Conservation (phyloP, 2,113 vertebrate species). For the Neogobius melanostomus region DNA sequence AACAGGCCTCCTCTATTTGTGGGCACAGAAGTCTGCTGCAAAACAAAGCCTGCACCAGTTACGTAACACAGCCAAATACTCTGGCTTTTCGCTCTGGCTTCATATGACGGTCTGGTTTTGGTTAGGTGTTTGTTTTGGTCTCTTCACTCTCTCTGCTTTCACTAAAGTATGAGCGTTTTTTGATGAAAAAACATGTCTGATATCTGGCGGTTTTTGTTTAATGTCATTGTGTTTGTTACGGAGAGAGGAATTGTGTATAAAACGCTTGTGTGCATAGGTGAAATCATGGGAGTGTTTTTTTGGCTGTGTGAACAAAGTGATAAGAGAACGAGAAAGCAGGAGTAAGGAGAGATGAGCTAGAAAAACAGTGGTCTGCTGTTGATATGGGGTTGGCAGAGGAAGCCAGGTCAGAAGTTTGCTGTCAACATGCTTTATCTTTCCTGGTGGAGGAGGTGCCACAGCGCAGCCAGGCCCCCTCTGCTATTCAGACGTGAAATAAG, state of each 20-base stretch:
- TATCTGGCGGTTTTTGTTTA: conserved; percentile 29
- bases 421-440: conserved; percentile 38
- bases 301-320: conserved; percentile 27
- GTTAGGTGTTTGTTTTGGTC: conserved; percentile 20
- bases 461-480: neutral
- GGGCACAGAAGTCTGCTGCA: conserved; percentile 57
- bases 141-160: conserved; percentile 26
- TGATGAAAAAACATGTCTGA: conserved; percentile 23
- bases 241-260: conserved; percentile 11
- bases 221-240: conserved; percentile 13
- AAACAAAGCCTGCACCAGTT: conserved; percentile 51
- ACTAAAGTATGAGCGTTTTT: conserved; percentile 22
- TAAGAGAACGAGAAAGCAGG: neutral
- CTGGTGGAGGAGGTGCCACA: conserved; percentile 38
- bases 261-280: conserved; percentile 14
- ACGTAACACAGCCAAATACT: conserved; percentile 30
- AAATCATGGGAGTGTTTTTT: conserved; percentile 11
- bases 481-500: conserved; percentile 36
- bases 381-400: conserved; percentile 40
- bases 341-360: conserved; percentile 1
- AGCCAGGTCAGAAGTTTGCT: conserved; percentile 23
- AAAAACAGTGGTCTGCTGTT: conserved; percentile 22
- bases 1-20: conserved; percentile 49
- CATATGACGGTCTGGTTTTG: conserved; percentile 12
- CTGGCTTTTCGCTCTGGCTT: conserved; percentile 15